Base-by-base conservation (phyloP, 2,797 vertebrate species). In the Enteromius unitaeniatus region DNA sequence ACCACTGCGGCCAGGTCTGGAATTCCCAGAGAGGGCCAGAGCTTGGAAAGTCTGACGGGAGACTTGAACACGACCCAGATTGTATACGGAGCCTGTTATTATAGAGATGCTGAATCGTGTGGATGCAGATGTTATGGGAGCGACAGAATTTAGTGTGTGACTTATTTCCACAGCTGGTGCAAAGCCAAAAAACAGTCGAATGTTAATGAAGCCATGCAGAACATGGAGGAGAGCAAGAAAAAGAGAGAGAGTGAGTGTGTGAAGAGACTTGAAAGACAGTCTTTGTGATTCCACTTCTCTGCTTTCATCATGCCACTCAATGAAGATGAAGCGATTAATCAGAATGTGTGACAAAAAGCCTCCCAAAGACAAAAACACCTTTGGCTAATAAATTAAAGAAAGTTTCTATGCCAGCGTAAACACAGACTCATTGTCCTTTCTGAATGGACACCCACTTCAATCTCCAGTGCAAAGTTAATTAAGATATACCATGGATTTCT, bases 101-200 rank as follows among this genome's bases (percentile, higher is more conserved):
- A 95, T 94, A 92, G 31, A 67, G 86, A 93, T 94, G 93, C 93
- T 93, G 87, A 89, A 87, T 78, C 90, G 86, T 87, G 88, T 92
- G 92, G 94, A 90, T 92, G 92, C 94, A 95, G 94, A 94, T 94
- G 93, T 93, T 93, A 91, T 92, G 92, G 92, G 93, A 94, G 93
- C 93, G 93, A 92, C 91, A 91, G 93, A 94, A 94, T 94, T 95
- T 94, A 92, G 92, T 94, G 91, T 88, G 92, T 94, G 91, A 91
- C 88, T 92, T 91, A 88, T 90, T 93, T 92, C 89, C 92, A 87
- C 90, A 89, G 85, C 91, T 93, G 92, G 88, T 86, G 85, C 87
- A 65, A 85, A 92, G 93, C 92, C 91, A 93, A 90, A 89, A 92
- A 87, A 89, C 89, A 93, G 93, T 94, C 90, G 93, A 84, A 79